Percentiles rank a stretch among this genome's conserved stretches.
These are phyloP conservation scores for Patella depressa DNA, from an alignment of 2,888 invertebrate species.

Conservation along the genomic window DNA sequence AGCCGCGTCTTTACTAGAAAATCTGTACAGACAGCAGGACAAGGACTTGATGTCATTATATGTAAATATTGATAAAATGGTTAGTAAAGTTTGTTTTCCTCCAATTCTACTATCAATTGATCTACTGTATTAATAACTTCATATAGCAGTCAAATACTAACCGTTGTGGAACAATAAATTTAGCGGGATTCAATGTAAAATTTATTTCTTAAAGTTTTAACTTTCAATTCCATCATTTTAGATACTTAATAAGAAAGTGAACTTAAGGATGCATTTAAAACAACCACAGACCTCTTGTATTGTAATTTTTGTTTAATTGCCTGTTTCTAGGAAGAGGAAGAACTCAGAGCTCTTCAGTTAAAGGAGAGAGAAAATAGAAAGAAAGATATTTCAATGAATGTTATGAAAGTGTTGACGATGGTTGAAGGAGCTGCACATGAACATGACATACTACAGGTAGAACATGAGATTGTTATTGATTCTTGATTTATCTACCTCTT, in stretches of 20 bases:
- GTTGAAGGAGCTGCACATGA: slow-evolving; percentile 56
- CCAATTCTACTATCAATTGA: no score
- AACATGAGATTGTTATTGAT: neutral
- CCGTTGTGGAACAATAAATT: no score
- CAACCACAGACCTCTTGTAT: no score
- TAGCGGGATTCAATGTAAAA: no score
- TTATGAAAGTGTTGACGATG: slow-evolving; percentile 56
- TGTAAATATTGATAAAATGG: slow-evolving; percentile 44
- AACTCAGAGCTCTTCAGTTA: slow-evolving; percentile 43
- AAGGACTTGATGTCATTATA: slow-evolving; percentile 53
- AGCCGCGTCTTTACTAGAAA: slow-evolving; percentile 45
- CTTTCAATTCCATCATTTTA: no score
- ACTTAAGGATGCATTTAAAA: no score
- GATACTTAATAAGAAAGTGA: no score
- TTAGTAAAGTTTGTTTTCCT: slow-evolving; percentile 26
- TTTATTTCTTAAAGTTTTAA: no score
- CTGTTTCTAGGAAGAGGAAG: slow-evolving; percentile 49
- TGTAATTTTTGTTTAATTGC: no score
- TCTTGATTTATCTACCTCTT: neutral
- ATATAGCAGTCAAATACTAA: no score
- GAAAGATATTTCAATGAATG: slow-evolving; percentile 46
- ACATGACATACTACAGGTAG: slow-evolving; percentile 52
- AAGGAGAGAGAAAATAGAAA: slow-evolving; percentile 48
- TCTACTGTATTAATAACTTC: no score
- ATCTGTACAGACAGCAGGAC: slow-evolving; percentile 63